These are phyloP conservation scores for Oreochromis mossambicus DNA, from an alignment of 2,797 vertebrate species.

Conservation along the genomic window DNA sequence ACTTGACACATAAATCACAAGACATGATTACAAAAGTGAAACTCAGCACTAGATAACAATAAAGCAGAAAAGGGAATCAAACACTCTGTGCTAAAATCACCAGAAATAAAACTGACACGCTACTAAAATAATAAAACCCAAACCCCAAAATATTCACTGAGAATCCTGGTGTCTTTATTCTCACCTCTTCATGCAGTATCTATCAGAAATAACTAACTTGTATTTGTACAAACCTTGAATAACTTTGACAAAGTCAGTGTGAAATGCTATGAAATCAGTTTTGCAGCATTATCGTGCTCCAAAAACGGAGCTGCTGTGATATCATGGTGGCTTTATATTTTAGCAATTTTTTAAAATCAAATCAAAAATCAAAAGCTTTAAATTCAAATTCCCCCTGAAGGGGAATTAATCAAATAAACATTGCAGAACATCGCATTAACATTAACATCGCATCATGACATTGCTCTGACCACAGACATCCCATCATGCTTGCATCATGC, in stretches of 20 bases:
- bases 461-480: not conserved
- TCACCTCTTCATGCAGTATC: not conserved
- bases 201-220: not conserved
- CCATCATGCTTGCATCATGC: not conserved
- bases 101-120: not conserved
- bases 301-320: not conserved
- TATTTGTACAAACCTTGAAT: not conserved
- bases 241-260: too few species aligned
- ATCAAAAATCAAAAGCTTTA: too few species aligned
- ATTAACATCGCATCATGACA: not conserved
- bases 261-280: not conserved
- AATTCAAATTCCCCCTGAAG: not conserved
- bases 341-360: too few species aligned
- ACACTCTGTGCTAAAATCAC: not conserved
- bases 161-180: not conserved
- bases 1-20: not conserved
- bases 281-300: not conserved
- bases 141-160: not conserved
- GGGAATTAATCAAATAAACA: not conserved
- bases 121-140: not conserved
- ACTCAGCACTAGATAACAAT: not conserved
- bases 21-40: not conserved
- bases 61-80: not conserved
- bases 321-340: not conserved
- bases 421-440: not conserved